Conservation (phyloP, 35 echinoderm and acorn worm species). For the Anneissia japonica region DNA sequence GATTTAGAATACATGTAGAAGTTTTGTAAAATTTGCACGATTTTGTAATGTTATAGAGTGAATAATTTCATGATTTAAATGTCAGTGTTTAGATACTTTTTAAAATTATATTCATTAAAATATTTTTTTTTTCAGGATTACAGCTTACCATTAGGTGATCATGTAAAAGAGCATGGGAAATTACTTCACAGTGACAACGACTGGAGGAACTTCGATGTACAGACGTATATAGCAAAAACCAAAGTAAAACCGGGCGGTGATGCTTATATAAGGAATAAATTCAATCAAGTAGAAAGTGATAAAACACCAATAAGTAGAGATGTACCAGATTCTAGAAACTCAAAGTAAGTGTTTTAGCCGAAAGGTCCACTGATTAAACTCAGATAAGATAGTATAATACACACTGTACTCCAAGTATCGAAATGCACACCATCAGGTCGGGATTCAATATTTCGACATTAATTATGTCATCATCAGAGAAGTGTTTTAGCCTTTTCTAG, state of each 20-base stretch:
- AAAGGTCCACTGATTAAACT: background rate
- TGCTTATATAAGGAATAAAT: constrained; percentile 96
- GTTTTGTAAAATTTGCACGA: no score
- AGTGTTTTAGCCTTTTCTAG: no score
- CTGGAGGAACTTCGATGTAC: constrained; percentile 73
- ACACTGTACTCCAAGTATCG: background rate
- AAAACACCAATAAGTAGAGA: constrained; percentile 81
- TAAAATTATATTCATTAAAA: no score
- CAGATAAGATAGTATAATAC: background rate
- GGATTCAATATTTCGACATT: background rate
- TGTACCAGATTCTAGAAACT: constrained; percentile 78
- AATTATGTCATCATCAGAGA: no score
- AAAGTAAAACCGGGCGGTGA: constrained; percentile 69
- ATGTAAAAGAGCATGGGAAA: constrained; percentile 24
- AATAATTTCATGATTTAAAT: no score
- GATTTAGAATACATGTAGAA: no score
- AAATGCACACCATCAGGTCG: background rate
- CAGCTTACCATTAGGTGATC: background rate
- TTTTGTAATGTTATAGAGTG: no score
- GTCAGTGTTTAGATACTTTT: no score
- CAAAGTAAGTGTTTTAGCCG: constrained; percentile 54
- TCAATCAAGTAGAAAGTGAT: constrained; percentile 95
- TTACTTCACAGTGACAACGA: constrained; percentile 27
- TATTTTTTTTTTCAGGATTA: background rate
- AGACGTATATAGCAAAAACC: constrained; percentile 76